Evolutionary conservation across 2,797 vertebrate species (phyloP).

Genomic region (Microchirus variegatus): DNA sequence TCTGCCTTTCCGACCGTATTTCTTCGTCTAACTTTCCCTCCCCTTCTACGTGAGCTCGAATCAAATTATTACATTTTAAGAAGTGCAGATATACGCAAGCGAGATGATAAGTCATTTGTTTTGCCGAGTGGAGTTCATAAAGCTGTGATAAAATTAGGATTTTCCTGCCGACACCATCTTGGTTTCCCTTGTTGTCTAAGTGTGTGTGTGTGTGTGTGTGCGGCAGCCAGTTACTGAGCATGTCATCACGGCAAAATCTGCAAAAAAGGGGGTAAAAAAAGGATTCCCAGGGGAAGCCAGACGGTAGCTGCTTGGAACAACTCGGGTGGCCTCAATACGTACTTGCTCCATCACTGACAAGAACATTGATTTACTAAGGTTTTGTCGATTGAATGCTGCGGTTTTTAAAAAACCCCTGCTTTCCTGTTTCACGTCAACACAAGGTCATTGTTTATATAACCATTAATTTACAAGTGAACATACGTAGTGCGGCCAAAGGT

Average conservation of each 20-base stretch:
- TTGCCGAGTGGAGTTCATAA: slow-evolving; percentile 18
- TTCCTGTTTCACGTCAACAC: neutral
- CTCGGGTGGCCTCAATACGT: slow-evolving; percentile 31
- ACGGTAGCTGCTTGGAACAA: slow-evolving; percentile 32
- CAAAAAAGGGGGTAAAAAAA: slow-evolving; percentile 14
- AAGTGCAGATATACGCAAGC: neutral
- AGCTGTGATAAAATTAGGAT: slow-evolving; percentile 31
- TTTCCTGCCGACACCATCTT: slow-evolving; percentile 26
- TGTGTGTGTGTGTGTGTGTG: slow-evolving; percentile 17
- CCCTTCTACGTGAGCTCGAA: neutral
- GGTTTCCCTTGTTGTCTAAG: slow-evolving; percentile 6
- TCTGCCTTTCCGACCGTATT: slow-evolving; percentile 2
- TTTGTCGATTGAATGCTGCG: neutral
- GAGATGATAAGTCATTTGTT: slow-evolving; percentile 22
- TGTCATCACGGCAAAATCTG: slow-evolving; percentile 47
- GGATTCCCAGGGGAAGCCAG: slow-evolving; percentile 28
- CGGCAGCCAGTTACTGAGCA: slow-evolving; percentile 48
- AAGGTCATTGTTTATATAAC: no score
- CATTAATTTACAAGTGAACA: no score
- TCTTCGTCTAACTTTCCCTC: neutral
- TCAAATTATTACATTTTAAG: slow-evolving; percentile 1
- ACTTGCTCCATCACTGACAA: neutral
- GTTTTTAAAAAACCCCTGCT: neutral
- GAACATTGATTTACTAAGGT: neutral
- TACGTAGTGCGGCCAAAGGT: no score